Percentiles rank a stretch among this genome's conserved stretches.
phyloP scores from a whole-genome alignment of 1,140 invertebrate species.

The Leptoteleia sp. region DNA sequence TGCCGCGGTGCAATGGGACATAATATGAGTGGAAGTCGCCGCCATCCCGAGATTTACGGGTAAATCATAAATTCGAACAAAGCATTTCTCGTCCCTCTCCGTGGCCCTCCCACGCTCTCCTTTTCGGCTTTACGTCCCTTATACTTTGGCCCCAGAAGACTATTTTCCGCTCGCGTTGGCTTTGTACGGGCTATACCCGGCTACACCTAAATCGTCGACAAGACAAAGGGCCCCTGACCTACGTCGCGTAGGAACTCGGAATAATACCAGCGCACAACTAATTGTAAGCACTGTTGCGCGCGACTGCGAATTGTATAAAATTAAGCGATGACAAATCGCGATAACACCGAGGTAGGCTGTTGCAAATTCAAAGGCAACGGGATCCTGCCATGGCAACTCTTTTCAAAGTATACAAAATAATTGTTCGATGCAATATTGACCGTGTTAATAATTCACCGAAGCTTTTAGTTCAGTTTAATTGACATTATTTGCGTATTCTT shows the following conservation, averaged over 20 bases:
- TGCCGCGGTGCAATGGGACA: constrained; percentile 33
- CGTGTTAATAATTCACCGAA: too few relatives aligned
- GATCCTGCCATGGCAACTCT: too few relatives aligned
- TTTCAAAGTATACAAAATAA: too few relatives aligned
- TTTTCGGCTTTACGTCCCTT: constrained; percentile 20
- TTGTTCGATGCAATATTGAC: too few relatives aligned
- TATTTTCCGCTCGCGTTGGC: constrained; percentile 53
- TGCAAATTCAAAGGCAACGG: not conserved
- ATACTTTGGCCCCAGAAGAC: constrained; percentile 51
- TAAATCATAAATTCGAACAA: constrained; percentile 58
- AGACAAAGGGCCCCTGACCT: constrained; percentile 55
- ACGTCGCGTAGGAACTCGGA: constrained; percentile 39
- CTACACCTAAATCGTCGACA: constrained; percentile 54
- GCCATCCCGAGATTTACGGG: constrained; percentile 38
- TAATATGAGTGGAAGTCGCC: constrained; percentile 51
- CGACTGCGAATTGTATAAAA: constrained; percentile 44
- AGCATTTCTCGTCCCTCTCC: constrained; percentile 47
- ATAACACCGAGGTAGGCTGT: not conserved
- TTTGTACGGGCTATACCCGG: constrained; percentile 26
- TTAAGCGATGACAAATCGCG: constrained; percentile 46
- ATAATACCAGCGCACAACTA: constrained; percentile 61
- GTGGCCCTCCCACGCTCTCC: constrained; percentile 47
- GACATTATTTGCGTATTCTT: too few relatives aligned
- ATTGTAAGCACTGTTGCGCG: constrained; percentile 57
- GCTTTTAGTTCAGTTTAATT: too few relatives aligned